These are phyloP conservation scores for Notolabrus celidotus DNA, from an alignment of 2,797 vertebrate species.

Conservation along the genomic window DNA sequence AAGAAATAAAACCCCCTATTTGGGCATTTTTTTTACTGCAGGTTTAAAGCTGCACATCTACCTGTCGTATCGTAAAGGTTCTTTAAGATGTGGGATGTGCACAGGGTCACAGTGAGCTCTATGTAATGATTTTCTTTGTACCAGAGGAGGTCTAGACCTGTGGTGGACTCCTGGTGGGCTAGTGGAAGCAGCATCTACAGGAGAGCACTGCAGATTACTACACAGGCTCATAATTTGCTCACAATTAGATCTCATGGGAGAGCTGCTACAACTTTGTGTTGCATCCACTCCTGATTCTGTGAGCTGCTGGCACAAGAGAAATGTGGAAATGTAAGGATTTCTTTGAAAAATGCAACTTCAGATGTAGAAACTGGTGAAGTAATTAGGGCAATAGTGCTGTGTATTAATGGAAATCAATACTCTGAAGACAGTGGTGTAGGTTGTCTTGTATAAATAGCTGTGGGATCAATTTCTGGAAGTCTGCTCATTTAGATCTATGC, in stretches of 20 bases:
- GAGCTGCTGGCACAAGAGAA: constrained; percentile 33
- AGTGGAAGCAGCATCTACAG: constrained; percentile 46
- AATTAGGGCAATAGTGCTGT: constrained; percentile 19
- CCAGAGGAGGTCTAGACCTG: constrained; percentile 55
- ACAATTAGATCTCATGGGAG: constrained; percentile 69
- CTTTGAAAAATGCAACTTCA: constrained; percentile 40
- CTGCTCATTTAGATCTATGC: constrained; percentile 23
- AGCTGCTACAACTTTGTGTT: constrained; percentile 36
- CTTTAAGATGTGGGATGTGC: constrained; percentile 32
- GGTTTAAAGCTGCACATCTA: constrained; percentile 24
- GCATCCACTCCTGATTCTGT: constrained; percentile 38
- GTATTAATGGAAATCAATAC: constrained; percentile 34
- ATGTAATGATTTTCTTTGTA: constrained; percentile 50
- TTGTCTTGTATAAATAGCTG: constrained; percentile 22
- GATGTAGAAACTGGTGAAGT: constrained; percentile 20
- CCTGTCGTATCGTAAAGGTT: constrained; percentile 34
- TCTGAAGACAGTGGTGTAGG: constrained; percentile 6
- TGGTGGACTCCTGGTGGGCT: constrained; percentile 64
- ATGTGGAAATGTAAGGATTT: constrained; percentile 17
- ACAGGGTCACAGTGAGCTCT: constrained; percentile 40
- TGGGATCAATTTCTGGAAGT: constrained; percentile 32
- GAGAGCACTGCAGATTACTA: constrained; percentile 48
- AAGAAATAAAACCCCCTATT: neutral
- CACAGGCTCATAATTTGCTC: constrained; percentile 54
- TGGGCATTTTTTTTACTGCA: constrained; percentile 20